Percentiles rank a stretch among this genome's conserved stretches.
These are phyloP conservation scores for Clanis bilineata DNA, from an alignment of 2,888 invertebrate genomes.

Conservation along the genomic window DNA sequence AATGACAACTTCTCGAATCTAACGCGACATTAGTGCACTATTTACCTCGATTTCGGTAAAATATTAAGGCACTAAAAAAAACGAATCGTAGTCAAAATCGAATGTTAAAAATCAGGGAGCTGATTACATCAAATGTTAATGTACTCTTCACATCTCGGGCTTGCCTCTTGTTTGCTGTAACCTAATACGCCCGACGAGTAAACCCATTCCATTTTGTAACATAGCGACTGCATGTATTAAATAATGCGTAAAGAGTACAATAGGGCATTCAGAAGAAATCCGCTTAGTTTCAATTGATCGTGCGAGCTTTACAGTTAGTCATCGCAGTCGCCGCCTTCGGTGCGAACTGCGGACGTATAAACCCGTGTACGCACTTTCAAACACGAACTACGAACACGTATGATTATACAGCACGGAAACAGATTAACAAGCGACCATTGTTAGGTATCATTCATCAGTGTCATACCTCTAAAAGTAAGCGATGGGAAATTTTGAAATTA, in stretches of 20 bases:
- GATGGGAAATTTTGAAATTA: too few relatives aligned
- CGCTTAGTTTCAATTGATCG: not conserved
- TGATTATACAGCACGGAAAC: not conserved
- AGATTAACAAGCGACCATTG: not conserved
- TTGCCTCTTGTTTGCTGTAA: not conserved
- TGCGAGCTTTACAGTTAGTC: not conserved
- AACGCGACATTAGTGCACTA: too few relatives aligned
- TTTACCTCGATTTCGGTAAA: too few relatives aligned
- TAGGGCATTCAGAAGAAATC: constrained; percentile 4
- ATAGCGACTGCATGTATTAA: not conserved
- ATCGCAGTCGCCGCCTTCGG: not conserved
- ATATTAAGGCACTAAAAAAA: too few relatives aligned
- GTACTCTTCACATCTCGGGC: too few relatives aligned
- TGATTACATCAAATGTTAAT: too few relatives aligned
- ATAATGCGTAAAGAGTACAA: not conserved
- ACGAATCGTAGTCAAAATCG: too few relatives aligned
- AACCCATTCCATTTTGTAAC: not conserved
- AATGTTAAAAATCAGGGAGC: too few relatives aligned
- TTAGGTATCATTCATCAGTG: too few relatives aligned
- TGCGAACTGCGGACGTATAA: not conserved
- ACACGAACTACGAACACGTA: not conserved
- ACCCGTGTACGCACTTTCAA: not conserved
- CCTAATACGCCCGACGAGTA: not conserved
- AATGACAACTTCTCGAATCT: too few relatives aligned
- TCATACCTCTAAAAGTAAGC: too few relatives aligned